phyloP scores from a whole-genome alignment of 1,140 invertebrate species.

The Drosophila bocki region DNA sequence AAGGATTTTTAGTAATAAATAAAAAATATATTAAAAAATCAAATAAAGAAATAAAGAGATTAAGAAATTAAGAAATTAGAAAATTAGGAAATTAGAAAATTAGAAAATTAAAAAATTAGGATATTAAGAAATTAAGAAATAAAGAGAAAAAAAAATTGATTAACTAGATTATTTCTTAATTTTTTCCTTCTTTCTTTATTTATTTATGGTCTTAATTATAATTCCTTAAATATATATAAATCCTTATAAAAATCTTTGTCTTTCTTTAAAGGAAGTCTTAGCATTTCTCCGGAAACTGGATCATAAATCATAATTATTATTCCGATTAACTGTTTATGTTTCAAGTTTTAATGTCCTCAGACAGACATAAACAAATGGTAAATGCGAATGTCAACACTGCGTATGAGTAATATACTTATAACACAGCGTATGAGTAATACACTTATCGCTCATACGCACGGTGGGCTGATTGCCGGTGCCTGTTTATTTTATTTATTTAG shows the following conservation, averaged over 20 bases:
- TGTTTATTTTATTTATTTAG: too few species aligned
- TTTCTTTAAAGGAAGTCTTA: background rate
- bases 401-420: conserved; percentile 15
- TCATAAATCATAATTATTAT: conserved; percentile 1
- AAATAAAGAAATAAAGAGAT: background rate
- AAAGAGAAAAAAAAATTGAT: too few species aligned
- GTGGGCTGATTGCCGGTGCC: background rate
- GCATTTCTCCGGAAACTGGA: background rate
- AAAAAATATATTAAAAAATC: background rate
- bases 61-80: too few species aligned
- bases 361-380: background rate
- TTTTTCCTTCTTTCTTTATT: too few species aligned
- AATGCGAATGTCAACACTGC: background rate
- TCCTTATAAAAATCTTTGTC: background rate
- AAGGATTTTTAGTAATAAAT: background rate
- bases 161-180: too few species aligned
- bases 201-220: background rate
- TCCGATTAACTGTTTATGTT: background rate
- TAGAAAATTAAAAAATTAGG: too few species aligned
- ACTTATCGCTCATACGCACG: conserved; percentile 7
- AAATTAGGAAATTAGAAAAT: too few species aligned
- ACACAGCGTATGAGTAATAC: conserved; percentile 10
- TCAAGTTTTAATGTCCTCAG: background rate
- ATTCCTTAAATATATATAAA: background rate
- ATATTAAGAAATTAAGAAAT: too few species aligned